Evolutionary conservation across 1,140 invertebrate genomes (phyloP).

Genomic region (Diploscapter pachys): DNA sequence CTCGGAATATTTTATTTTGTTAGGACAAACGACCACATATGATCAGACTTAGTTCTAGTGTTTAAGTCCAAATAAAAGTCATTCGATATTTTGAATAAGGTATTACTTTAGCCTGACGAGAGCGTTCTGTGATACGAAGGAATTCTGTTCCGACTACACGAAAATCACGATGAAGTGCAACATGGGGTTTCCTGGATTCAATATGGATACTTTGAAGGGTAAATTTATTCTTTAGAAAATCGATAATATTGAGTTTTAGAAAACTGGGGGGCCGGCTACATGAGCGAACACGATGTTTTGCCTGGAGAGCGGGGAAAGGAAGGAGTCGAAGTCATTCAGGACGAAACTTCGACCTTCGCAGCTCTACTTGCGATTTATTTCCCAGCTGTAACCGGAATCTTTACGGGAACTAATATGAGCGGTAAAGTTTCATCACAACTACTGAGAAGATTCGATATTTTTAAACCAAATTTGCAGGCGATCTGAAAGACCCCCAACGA

Average conservation of each 20-base stretch:
- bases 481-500: slow-evolving; percentile 82
- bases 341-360: slow-evolving; percentile 90
- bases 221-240: slow-evolving; percentile 18
- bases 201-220: slow-evolving; percentile 13
- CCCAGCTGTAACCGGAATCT: slow-evolving; percentile 79
- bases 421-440: slow-evolving; percentile 30
- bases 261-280: slow-evolving; percentile 48
- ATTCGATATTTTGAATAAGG: too few species aligned
- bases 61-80: too few species aligned
- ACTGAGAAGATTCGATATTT: slow-evolving; percentile 3
- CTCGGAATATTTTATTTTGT: too few species aligned
- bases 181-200: slow-evolving; percentile 18
- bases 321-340: slow-evolving; percentile 72
- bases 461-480: slow-evolving; percentile 67
- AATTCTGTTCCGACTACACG: slow-evolving; percentile 11
- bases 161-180: slow-evolving; percentile 14
- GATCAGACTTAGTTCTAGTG: too few species aligned
- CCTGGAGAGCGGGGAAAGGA: slow-evolving; percentile 42
- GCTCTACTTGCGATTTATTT: slow-evolving; percentile 98
- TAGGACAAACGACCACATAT: too few species aligned
- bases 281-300: slow-evolving; percentile 45
- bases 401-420: slow-evolving; percentile 57
- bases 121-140: slow-evolving; percentile 13
- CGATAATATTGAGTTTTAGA: slow-evolving; percentile 21
- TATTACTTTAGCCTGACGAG: neutral